Percentiles rank a stretch among this genome's conserved stretches.
Conservation (phyloP, 2,888 invertebrate species). For the Dendrolimus houi region DNA sequence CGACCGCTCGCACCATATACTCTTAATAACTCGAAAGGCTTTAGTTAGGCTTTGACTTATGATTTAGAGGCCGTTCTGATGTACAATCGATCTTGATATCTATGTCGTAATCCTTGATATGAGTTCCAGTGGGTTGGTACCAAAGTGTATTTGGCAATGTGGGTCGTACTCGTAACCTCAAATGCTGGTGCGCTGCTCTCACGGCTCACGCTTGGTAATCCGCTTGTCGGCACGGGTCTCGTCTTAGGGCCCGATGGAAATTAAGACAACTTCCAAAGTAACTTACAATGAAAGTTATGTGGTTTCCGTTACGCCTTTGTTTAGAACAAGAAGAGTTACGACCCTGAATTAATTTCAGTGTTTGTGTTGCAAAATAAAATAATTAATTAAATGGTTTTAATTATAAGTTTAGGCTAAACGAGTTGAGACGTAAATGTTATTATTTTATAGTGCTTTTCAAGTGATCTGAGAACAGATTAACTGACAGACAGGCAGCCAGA, state of each 20-base stretch:
- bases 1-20: too few relatives aligned
- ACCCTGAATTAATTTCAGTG: not conserved
- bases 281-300: constrained; percentile 13
- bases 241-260: constrained; percentile 13
- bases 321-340: constrained; percentile 1
- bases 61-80: constrained; percentile 28
- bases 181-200: constrained; percentile 17
- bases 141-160: constrained; percentile 23
- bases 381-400: too few relatives aligned
- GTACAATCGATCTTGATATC: constrained; percentile 31
- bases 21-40: not conserved
- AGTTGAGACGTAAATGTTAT: too few relatives aligned
- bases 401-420: too few relatives aligned
- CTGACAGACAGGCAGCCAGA: too few relatives aligned
- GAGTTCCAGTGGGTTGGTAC: constrained; percentile 40
- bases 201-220: constrained; percentile 39
- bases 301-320: constrained; percentile 3
- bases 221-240: constrained; percentile 29
- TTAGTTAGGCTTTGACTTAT: constrained; percentile 26
- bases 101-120: constrained; percentile 27
- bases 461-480: too few relatives aligned
- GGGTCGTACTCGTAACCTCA: constrained; percentile 13
- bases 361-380: too few relatives aligned
- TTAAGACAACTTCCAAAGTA: constrained; percentile 8
- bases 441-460: too few relatives aligned